A percentile compares a stretch with the other conserved stretches of the same genome.
phyloP scores from a whole-genome alignment of 2,888 invertebrate species.

The Caenorhabditis wallacei region DNA sequence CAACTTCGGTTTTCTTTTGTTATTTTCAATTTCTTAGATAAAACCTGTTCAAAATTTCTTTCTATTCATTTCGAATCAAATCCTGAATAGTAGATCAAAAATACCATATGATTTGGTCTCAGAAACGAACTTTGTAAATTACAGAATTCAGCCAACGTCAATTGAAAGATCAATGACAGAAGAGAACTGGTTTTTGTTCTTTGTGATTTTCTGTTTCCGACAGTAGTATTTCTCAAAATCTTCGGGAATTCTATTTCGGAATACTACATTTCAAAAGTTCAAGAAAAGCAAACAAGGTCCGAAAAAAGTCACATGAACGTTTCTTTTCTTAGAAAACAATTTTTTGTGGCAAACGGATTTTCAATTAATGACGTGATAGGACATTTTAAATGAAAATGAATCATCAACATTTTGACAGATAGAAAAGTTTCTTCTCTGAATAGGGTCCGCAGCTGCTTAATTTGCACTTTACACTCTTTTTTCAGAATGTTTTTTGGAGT shows the following conservation, averaged over 20 bases:
- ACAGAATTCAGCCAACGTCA: slow-evolving; percentile 35
- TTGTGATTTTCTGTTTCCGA: background rate
- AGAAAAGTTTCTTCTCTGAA: background rate
- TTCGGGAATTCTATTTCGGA: slow-evolving; percentile 21
- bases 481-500: background rate
- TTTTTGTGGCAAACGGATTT: slow-evolving; percentile 44
- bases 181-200: slow-evolving; percentile 43
- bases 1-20: background rate
- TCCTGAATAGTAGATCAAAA: background rate
- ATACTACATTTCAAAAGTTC: background rate
- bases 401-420: slow-evolving; percentile 28
- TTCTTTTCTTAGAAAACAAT: slow-evolving; percentile 30
- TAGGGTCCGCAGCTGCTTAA: slow-evolving; percentile 33
- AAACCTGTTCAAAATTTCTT: background rate
- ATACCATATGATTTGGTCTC: slow-evolving; percentile 10
- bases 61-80: background rate
- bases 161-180: slow-evolving; percentile 53
- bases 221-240: background rate
- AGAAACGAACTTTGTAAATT: slow-evolving; percentile 31
- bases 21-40: too few species aligned
- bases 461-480: slow-evolving; percentile 22
- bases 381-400: slow-evolving; percentile 40
- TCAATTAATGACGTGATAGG: slow-evolving; percentile 36
- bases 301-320: slow-evolving; percentile 44
- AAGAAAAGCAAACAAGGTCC: slow-evolving; percentile 37